Evolutionary conservation across 2,888 invertebrate genomes (phyloP), one percentile per base, ranked within the genome.

Genomic region (Lithodes maja): DNA sequence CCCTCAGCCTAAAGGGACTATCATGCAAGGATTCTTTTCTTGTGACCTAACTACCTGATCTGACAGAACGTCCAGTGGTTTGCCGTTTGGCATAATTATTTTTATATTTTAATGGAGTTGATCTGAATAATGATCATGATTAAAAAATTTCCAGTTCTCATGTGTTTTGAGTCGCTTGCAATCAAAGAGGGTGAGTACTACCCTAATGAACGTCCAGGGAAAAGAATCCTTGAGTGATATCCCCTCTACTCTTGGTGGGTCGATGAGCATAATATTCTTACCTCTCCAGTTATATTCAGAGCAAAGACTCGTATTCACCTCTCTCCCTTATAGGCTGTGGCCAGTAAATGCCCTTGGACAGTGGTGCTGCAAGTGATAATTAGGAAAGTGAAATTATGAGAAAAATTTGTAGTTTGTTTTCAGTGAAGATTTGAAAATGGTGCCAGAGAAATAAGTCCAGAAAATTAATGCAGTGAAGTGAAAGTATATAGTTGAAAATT

Each of bases 281-380:
- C 85, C 85, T 85, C 85, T 85, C 85, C 85, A 85, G 78, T 85
- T 55, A 68, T 54, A 69, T 61, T 61, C 79, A 50, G 85, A 85
- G 85, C 79, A 85, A 15, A 77, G 85, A 85, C 85, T 85, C 85
- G 12, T 85, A 79, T 52, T 69, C 52, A 69, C 79, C 78, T 85
- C 85, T 69, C 69, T 53, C 53, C 85, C 79, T 12, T 52, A 17
- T 68, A 85, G 85, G 85, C 85, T 77, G 50, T 69, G 85, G 85
- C 79, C 85, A 79, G 77, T 85, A 79, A 69, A 17, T 61, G 12
- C 69, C 53, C 79, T 69, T 79, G 85, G 55, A 78, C 50, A 69
- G 69, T 79, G 68, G 53, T 85, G 79, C 77, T 85, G 85, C 49
- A 85, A 52, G n/a, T 61, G 68, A 50, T 49, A 53, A 79, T 17